Conservation (phyloP, 2,797 vertebrate genomes). For the Peromyscus aztecus region DNA sequence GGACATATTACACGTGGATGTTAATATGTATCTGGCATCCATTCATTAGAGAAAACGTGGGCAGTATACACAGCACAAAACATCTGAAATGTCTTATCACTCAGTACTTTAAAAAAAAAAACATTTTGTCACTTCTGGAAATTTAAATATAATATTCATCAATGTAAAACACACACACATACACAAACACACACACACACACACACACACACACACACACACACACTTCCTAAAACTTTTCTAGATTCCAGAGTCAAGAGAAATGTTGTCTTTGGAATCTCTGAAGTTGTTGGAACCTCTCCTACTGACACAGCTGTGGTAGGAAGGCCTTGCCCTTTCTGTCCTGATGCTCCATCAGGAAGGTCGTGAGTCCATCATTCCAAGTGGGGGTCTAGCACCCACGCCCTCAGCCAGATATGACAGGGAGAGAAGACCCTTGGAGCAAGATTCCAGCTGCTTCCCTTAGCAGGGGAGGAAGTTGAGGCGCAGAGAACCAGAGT, state of each 20-base stretch:
- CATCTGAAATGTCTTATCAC: neutral
- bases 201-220: neutral
- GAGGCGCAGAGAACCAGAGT: neutral
- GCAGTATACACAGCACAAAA: constrained; percentile 2
- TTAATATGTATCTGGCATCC: neutral
- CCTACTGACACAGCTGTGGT: fast-evolving
- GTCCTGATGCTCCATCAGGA: neutral
- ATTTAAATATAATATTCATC: neutral
- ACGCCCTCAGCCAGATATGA: neutral
- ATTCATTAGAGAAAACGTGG: neutral
- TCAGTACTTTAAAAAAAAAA: neutral
- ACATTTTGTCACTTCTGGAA: neutral
- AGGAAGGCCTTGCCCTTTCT: neutral
- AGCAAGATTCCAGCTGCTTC: neutral
- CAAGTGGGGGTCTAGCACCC: neutral
- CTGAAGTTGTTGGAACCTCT: neutral
- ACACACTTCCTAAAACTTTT: neutral
- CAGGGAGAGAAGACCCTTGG: neutral
- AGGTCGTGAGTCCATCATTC: neutral
- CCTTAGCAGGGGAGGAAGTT: neutral
- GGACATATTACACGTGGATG: neutral
- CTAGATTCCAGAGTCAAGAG: constrained; percentile 9
- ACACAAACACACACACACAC: neutral
- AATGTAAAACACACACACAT: neutral
- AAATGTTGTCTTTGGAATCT: neutral